Percentiles rank a stretch among this genome's conserved stretches.
These are phyloP conservation scores for Promerops cafer DNA, from an alignment of 2,113 vertebrate genomes.

Conservation along the genomic window DNA sequence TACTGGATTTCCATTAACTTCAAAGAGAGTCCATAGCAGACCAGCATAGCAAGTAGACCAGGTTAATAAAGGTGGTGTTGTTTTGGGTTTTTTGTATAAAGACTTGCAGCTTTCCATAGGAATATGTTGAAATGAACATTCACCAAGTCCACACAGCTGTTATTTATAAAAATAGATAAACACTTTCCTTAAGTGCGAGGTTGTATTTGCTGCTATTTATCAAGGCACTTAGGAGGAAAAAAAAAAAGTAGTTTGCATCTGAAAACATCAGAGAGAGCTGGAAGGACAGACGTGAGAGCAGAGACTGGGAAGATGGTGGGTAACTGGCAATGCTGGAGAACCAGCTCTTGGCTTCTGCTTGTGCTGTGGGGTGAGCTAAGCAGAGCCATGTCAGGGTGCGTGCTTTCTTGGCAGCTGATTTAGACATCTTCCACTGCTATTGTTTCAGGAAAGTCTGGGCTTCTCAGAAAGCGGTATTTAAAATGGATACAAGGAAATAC, in stretches of 20 bases:
- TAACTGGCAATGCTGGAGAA: neutral
- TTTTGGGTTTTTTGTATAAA: rapidly evolving
- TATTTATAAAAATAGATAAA: slow-evolving; percentile 46
- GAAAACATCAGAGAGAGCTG: neutral
- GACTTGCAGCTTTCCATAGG: neutral
- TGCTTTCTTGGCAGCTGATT: neutral
- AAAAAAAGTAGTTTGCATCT: neutral
- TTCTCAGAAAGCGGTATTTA: neutral
- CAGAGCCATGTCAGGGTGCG: rapidly evolving
- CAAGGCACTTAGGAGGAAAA: neutral
- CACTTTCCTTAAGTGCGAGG: neutral
- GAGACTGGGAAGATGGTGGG: neutral
- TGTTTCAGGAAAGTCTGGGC: neutral
- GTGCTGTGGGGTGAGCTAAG: neutral
- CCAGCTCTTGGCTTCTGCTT: neutral
- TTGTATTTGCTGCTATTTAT: slow-evolving; percentile 11
- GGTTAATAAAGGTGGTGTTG: neutral
- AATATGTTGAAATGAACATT: slow-evolving; percentile 1
- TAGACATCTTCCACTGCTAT: neutral
- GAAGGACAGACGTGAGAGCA: neutral
- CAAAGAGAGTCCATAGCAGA: neutral
- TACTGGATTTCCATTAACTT: neutral
- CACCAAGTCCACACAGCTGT: slow-evolving; percentile 2
- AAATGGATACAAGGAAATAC: neutral
- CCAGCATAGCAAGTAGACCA: neutral